Evolutionary conservation across 2,797 vertebrate species (phyloP), one percentile per base, ranked within the genome.

Genomic region (Geotrypetes seraphini): DNA sequence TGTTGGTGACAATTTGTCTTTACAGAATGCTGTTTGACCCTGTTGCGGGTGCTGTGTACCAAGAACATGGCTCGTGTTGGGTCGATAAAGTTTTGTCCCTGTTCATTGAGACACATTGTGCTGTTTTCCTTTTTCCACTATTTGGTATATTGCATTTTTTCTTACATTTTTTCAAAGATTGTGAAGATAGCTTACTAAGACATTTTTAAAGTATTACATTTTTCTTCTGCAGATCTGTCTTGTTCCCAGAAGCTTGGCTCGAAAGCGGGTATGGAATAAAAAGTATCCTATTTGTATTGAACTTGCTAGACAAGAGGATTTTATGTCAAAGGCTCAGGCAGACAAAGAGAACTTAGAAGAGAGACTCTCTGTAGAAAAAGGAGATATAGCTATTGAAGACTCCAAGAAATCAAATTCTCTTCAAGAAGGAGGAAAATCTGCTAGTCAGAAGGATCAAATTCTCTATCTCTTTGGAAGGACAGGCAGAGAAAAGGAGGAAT

Each of bases 271-370:
- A 31, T 98, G 92, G 92, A 98, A 98, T 77, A 97, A 97, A 70
- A 98, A 98, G 47, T 98, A 98, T 32, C 92, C 95, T 0, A 90
- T 98, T 62, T 90, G 91, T 75, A 86, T 98, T 19, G 86, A 94
- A 41, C 88, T 98, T 1, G 79, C 63, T 53, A 85, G 57, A 47
- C 92, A 94, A 67, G 91, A 97, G 16, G 81, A 93, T 69, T 97
- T 97, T 48, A 93, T 96, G 87, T 88, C 92, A 5, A 96, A 95
- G 50, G 75, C 84, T 5, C 88, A 92, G 63, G 19, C 41, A 6
- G 78, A 57, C 69, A 93, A 70, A 45, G 81, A 84, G 31, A 49
- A 27, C 5, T 8, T 31, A 39, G 82, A 81, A 49, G 81, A 83
- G 20, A 83, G 80, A 31, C 39, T 31, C 2, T 7, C 58, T 31